Evolutionary conservation across 2,888 invertebrate genomes (phyloP).

Genomic region (Mechanitis messenoides): DNA sequence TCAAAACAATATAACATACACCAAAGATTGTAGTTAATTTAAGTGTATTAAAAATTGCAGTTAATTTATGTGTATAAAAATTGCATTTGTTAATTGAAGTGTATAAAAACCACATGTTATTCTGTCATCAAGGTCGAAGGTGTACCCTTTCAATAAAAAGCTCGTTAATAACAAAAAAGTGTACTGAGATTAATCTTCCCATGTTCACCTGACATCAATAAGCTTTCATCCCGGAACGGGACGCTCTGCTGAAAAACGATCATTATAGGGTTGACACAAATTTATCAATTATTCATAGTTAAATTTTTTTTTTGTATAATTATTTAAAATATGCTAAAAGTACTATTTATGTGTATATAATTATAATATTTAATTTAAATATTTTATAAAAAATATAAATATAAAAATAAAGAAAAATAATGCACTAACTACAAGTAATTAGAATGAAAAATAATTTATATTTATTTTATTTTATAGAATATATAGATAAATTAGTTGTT

Average conservation of each 20-base stretch:
- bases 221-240: slow-evolving; percentile 35
- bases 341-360: too few species aligned
- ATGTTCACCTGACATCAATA: slow-evolving; percentile 32
- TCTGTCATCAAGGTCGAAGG: neutral
- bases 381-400: too few species aligned
- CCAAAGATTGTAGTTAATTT: too few species aligned
- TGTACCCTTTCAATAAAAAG: neutral
- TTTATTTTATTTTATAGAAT: too few species aligned
- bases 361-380: too few species aligned
- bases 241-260: slow-evolving; percentile 59
- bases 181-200: slow-evolving; percentile 9
- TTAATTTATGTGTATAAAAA: neutral
- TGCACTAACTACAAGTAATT: too few species aligned
- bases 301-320: neutral
- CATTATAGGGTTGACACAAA: slow-evolving; percentile 34
- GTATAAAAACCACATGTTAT: neutral
- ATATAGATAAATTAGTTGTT: too few species aligned
- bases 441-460: neutral
- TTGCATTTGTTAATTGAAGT: too few species aligned
- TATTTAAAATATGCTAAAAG: neutral
- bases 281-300: neutral
- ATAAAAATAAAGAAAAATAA: too few species aligned
- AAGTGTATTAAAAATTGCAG: too few species aligned
- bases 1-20: too few species aligned
- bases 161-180: slow-evolving; percentile 2